A percentile compares a stretch with the other conserved stretches of the same genome.
Evolutionary conservation across 2,113 vertebrate species (phyloP).

Genomic region (Theropithecus gelada): DNA sequence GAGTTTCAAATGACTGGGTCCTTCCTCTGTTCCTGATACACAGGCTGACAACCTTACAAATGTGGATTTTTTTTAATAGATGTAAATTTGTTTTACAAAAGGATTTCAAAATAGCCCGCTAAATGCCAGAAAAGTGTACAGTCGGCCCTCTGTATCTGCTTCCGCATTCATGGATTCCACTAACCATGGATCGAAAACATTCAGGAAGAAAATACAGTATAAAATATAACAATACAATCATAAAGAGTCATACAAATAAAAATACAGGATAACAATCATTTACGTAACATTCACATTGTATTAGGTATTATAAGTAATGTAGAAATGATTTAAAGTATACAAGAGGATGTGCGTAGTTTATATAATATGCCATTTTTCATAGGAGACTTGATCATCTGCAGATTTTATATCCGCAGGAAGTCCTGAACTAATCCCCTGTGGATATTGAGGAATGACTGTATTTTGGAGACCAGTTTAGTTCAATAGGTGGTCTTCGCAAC

Average conservation of each 20-base stretch:
- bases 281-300: neutral
- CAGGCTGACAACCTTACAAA: neutral
- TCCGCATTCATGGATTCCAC: neutral
- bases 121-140: neutral
- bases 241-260: neutral
- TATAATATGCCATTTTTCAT: neutral
- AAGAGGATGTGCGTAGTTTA: neutral
- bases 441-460: neutral
- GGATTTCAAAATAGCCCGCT: neutral
- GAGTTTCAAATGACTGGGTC: neutral
- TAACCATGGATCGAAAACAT: neutral
- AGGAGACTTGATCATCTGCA: neutral
- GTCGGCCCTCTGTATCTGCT: neutral
- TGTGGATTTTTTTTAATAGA: neutral
- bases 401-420: neutral
- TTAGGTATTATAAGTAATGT: neutral
- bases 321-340: neutral
- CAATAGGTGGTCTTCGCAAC: neutral
- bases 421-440: neutral
- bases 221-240: neutral
- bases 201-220: neutral
- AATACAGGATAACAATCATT: neutral
- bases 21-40: neutral
- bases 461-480: neutral
- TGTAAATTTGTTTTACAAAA: neutral